These are phyloP conservation scores for Caranx ignobilis DNA, from an alignment of 2,113 vertebrate genomes.

Conservation along the genomic window DNA sequence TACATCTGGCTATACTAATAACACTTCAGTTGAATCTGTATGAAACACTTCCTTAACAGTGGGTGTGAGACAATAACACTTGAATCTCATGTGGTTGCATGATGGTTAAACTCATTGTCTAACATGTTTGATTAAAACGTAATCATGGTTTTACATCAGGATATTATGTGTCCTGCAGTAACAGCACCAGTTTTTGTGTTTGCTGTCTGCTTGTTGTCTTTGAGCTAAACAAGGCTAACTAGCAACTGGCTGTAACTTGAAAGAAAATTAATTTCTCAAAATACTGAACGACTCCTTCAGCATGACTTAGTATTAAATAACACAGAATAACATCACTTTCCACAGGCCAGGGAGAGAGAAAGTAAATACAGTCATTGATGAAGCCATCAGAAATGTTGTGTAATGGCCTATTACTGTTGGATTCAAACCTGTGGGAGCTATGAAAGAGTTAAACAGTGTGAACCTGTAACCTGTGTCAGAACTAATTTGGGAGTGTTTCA, in stretches of 20 bases:
- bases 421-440: constrained; percentile 33
- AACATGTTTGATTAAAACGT: neutral
- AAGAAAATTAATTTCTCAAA: neutral
- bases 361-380: constrained; percentile 30
- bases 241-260: neutral
- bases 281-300: neutral
- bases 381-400: constrained; percentile 11
- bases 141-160: neutral
- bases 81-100: neutral
- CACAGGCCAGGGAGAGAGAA: neutral
- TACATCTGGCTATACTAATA: neutral
- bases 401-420: constrained; percentile 30
- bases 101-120: too few relatives aligned
- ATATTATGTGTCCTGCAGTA: neutral
- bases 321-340: neutral
- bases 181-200: neutral
- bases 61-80: neutral
- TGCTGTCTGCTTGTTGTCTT: neutral
- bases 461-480: constrained; percentile 13
- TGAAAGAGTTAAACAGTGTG: constrained; percentile 8
- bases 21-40: neutral
- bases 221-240: neutral
- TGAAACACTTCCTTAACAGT: neutral
- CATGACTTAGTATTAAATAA: neutral
- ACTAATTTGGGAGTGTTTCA: constrained; percentile 36